These are phyloP conservation scores for Saturnia japonica DNA, from an alignment of 2,888 invertebrate genomes.

Conservation along the genomic window DNA sequence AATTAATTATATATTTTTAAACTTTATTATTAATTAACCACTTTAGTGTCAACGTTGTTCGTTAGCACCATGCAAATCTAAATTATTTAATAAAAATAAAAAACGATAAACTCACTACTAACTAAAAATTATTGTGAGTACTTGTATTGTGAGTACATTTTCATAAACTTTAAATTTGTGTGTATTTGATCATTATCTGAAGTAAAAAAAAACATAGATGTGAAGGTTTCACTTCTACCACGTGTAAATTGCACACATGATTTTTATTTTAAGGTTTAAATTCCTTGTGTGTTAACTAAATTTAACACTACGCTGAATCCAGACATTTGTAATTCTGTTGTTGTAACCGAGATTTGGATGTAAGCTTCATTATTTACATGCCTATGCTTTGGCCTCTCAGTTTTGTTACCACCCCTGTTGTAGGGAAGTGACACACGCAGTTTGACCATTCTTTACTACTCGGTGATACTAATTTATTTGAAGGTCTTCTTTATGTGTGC, in stretches of 20 bases:
- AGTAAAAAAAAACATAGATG: neutral
- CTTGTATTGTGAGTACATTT: too few relatives aligned
- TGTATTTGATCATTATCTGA: too few relatives aligned
- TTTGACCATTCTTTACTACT: neutral
- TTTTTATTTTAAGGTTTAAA: neutral
- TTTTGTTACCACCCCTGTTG: neutral
- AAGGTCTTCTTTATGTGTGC: neutral
- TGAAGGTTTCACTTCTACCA: too few relatives aligned
- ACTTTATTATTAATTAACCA: too few relatives aligned
- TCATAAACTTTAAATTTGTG: too few relatives aligned
- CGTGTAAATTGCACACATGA: too few relatives aligned
- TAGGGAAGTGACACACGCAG: neutral
- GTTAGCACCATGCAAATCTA: too few relatives aligned
- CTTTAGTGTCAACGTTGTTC: too few relatives aligned
- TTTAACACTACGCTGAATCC: neutral
- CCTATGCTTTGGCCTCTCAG: neutral
- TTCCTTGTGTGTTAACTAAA: neutral
- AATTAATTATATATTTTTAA: too few relatives aligned
- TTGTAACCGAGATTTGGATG: neutral
- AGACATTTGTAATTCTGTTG: neutral
- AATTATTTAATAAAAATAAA: too few relatives aligned
- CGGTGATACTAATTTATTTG: neutral
- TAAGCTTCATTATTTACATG: constrained; percentile 2
- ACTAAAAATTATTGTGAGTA: too few relatives aligned
- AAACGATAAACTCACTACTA: too few relatives aligned